Conservation (phyloP, 2,113 vertebrate genomes). For the Coreoperca whiteheadi region DNA sequence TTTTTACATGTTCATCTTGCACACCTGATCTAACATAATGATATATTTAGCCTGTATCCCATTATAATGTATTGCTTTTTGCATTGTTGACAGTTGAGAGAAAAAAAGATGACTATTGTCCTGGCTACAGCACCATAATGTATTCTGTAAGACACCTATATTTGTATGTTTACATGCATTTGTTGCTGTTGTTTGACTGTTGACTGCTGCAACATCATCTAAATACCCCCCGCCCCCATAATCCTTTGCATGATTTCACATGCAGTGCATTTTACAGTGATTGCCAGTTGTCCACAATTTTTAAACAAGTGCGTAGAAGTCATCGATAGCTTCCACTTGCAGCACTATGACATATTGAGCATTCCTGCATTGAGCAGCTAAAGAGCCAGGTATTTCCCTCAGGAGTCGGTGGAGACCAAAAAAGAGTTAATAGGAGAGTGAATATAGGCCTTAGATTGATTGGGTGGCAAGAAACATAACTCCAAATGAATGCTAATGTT, state of each 20-base stretch:
- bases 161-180: background rate
- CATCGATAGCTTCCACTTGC: background rate
- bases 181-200: conserved; percentile 1
- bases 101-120: background rate
- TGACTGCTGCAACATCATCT: background rate
- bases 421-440: background rate
- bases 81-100: background rate
- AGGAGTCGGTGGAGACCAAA: background rate
- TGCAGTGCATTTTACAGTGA: background rate
- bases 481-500: background rate
- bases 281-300: background rate
- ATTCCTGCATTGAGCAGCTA: background rate
- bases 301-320: conserved; percentile 14
- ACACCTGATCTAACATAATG: background rate
- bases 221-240: background rate
- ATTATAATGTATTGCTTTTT: background rate
- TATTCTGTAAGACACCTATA: background rate
- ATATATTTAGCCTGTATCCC: background rate
- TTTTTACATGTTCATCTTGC: background rate
- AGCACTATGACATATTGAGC: background rate
- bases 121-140: background rate
- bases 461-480: too few relatives aligned
- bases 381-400: background rate
- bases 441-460: background rate
- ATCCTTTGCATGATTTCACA: background rate